A percentile compares a stretch with the other conserved stretches of the same genome.
These are phyloP conservation scores for Aplocera efformata DNA, from an alignment of 2,888 invertebrate species.

Conservation along the genomic window DNA sequence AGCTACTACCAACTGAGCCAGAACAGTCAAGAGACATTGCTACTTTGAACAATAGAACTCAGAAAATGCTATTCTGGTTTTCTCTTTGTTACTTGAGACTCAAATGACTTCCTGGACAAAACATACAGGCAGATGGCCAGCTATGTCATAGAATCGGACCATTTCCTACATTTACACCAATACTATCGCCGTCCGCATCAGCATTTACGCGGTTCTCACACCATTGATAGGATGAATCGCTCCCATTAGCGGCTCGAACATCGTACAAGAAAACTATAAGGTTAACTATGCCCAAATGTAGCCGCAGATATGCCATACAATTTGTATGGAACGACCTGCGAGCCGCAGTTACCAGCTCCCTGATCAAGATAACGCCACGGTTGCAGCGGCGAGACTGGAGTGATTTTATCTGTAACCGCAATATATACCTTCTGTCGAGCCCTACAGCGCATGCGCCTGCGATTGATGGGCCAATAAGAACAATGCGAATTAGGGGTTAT, in stretches of 20 bases:
- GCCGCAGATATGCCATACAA: constrained; percentile 75
- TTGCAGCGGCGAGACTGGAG: constrained; percentile 57
- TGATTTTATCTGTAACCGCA: constrained; percentile 62
- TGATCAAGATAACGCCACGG: constrained; percentile 69
- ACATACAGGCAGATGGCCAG: constrained; percentile 10
- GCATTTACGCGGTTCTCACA: constrained; percentile 53
- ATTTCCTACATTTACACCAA: constrained; percentile 44
- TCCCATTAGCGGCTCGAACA: constrained; percentile 67
- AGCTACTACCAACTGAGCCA: no score
- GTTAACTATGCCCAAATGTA: constrained; percentile 78
- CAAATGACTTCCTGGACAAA: no score
- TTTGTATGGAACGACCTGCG: constrained; percentile 75
- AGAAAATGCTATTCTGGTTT: no score
- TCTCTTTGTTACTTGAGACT: no score
- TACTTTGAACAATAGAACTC: no score
- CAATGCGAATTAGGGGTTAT: constrained; percentile 57
- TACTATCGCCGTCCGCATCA: constrained; percentile 43
- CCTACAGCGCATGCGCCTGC: constrained; percentile 52
- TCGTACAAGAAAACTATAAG: constrained; percentile 70
- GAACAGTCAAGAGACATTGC: no score
- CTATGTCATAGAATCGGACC: constrained; percentile 20
- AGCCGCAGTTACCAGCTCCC: constrained; percentile 58
- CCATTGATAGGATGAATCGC: constrained; percentile 64
- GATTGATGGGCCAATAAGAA: constrained; percentile 74
- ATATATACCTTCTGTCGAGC: constrained; percentile 55